A percentile compares a stretch with the other conserved stretches of the same genome.
Conservation (phyloP, 2,113 vertebrate genomes). For the Bombycilla garrulus region DNA sequence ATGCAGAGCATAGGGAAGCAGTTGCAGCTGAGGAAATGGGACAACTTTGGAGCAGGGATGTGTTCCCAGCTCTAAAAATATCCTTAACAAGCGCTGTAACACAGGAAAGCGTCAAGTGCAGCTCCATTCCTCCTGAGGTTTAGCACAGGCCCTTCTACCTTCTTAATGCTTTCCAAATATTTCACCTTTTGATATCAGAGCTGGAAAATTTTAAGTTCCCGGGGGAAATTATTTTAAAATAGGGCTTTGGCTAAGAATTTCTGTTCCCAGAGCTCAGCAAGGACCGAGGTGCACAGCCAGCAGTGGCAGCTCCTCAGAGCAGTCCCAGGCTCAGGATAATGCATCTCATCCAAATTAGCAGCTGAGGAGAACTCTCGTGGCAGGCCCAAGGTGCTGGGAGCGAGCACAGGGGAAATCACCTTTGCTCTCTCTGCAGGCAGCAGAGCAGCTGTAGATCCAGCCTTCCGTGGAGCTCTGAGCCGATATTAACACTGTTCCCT, state of each 20-base stretch:
- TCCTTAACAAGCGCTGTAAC: neutral
- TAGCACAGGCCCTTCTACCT: neutral
- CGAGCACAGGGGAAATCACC: neutral
- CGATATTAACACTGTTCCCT: neutral
- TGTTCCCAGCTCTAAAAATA: neutral
- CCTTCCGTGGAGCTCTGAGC: neutral
- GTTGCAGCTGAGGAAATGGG: neutral
- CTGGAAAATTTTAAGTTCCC: neutral
- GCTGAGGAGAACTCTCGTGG: neutral
- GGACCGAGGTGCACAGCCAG: neutral
- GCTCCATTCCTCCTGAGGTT: neutral
- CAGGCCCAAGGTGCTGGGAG: neutral
- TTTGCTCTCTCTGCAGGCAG: neutral
- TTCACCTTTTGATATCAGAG: neutral
- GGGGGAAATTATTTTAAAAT: neutral
- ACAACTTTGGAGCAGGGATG: neutral
- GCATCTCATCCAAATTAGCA: neutral
- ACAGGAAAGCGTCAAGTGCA: neutral
- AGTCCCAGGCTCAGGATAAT: neutral
- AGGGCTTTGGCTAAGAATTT: neutral
- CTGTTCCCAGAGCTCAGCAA: neutral
- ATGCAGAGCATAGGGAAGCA: neutral
- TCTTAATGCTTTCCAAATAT: neutral
- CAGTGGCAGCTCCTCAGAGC: neutral
- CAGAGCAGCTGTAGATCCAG: neutral